Evolutionary conservation across 2,888 invertebrate species (phyloP), one percentile per base, ranked within the genome.

Genomic region (Synergus umbraculus): DNA sequence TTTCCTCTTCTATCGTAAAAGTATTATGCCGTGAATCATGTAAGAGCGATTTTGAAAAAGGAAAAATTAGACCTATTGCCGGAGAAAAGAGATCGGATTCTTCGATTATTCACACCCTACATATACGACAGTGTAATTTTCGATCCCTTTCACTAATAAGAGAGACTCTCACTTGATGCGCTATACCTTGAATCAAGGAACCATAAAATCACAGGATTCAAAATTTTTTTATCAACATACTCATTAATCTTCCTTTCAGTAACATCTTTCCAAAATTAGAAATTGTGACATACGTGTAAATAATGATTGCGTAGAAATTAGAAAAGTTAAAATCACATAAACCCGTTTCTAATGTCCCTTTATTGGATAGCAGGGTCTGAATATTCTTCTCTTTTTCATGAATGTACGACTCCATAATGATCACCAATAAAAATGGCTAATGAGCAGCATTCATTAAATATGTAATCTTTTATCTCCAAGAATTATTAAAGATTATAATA

Each of bases 101-200:
- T 15, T 46, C 69, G 46, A 69, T 69, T 69, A 46, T 69, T 69
- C 49, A 69, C 69, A 69, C 69, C 69, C 69, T 69, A 69, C 69
- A 69, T 69, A 67, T 13, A 46, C 5, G 22, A 67, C 46, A 69
- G 69, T 37, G 29, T 69, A 69, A 69, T 69, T 69, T 69, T 29
- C 69, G 69, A 69, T 69, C 69, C 69, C 69, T 69, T 69, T 69
- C 69, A 69, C 69, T 69, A 69, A 69, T 69, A 69, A 69, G 46
- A 69, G 69, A 49, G 46, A 49, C 69, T 69, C 49, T 69, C 69
- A 49, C 49, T 69, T 69, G 29, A 37, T 49, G 49, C 5, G 5
- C 49, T 49, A 5, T 46, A 67, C 67, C 67, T 67, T 67, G 44
- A 46, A 46, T 67, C 22, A 67, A 46, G 67, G 67, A 67, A 67